Evolutionary conservation across 1,140 invertebrate genomes (phyloP), one percentile per base, ranked within the genome.

Genomic region (Diorhabda carinulata): DNA sequence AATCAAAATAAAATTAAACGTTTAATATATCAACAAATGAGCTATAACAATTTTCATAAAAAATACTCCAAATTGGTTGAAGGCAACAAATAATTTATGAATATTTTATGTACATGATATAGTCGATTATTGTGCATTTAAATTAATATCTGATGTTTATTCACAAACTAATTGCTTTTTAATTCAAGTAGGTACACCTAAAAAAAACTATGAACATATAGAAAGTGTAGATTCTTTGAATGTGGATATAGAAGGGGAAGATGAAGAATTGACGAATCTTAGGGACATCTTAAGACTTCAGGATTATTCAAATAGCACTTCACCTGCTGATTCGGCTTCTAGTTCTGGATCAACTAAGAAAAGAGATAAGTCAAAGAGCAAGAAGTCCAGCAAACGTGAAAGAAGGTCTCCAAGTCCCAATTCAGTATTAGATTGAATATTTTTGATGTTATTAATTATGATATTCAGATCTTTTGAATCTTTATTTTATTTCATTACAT

Each of bases 201-300:
- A 78, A 57, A 77, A 76, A 45, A 74, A 65, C 43, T 68, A 57
- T 10, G 78, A 79, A 64, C 47, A 52, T 8, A 58, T 59, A 40
- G 76, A 77, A 56, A 47, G 64, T 25, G 64, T 62, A 7, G 77
- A 77, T 41, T 42, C 72, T 6, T 61, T 74, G 3, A 77, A 75
- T 70, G 70, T 76, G 6, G 78, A 79, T 63, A 71, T 79, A 25
- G 78, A 79, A 69, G 77, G 72, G 4, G 75, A 77, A 59, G 76
- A 75, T 63, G 76, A 78, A 63, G 77, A 78, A 57, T 61, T 77
- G 6, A 69, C 71, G 0, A 78, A 72, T 69, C 67, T 79, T 44
- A 75, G 75, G 42, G 75, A 79, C 69, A 73, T 78, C 57, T 44
- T 72, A 5, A 74, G 78, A 57, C 45, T 76, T 6, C 77, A 77